A percentile compares a stretch with the other conserved stretches of the same genome.
phyloP scores from a whole-genome alignment of 1,140 invertebrate species.

The Drosophila pectinifera region DNA sequence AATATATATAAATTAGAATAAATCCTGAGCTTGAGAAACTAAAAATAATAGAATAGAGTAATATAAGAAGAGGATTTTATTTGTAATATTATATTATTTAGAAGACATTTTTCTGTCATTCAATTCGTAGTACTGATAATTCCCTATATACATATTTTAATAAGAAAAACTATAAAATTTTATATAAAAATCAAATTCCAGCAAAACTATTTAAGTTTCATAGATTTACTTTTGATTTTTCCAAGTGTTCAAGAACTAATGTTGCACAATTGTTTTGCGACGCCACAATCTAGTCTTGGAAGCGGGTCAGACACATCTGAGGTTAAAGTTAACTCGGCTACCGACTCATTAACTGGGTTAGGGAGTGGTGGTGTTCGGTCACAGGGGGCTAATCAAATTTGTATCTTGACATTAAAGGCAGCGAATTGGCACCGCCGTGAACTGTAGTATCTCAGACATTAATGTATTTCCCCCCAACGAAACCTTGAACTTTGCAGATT shows the following conservation, averaged over 20 bases:
- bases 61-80: no score
- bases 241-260: slow-evolving; percentile 42
- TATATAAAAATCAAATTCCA: not conserved
- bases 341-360: slow-evolving; percentile 28
- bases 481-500: slow-evolving; percentile 73
- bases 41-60: no score
- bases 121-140: no score
- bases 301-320: slow-evolving; percentile 51
- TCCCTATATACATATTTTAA: no score
- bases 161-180: not conserved
- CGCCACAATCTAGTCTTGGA: slow-evolving; percentile 26
- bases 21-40: no score
- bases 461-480: slow-evolving; percentile 15
- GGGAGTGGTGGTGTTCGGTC: slow-evolving; percentile 29
- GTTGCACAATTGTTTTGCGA: slow-evolving; percentile 52
- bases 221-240: not conserved
- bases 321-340: slow-evolving; percentile 58
- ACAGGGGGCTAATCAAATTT: slow-evolving; percentile 12
- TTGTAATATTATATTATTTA: no score
- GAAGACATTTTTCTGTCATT: no score
- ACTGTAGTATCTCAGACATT: slow-evolving; percentile 1
- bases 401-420: slow-evolving; percentile 63
- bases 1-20: not conserved
- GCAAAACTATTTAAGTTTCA: not conserved
- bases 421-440: slow-evolving; percentile 28